These are phyloP conservation scores for Condylura cristata DNA, from an alignment of 2,113 vertebrate genomes.

Conservation along the genomic window DNA sequence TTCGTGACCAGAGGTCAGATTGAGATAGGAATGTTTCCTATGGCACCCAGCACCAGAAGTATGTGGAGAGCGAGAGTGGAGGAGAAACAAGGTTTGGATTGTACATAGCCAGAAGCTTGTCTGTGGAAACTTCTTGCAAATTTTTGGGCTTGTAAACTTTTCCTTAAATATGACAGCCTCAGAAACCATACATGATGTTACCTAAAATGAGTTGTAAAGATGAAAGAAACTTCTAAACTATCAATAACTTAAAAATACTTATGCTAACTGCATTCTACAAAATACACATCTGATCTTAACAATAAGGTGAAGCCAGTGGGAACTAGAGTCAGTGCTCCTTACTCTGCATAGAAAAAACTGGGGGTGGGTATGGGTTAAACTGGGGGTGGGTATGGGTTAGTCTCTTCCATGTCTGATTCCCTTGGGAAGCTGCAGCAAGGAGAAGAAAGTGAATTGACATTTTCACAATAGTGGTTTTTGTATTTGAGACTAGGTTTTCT, in stretches of 20 bases:
- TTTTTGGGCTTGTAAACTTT: background rate
- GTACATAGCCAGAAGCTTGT: background rate
- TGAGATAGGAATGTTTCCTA: background rate
- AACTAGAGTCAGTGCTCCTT: background rate
- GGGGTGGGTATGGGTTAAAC: no score
- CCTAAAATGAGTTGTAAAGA: background rate
- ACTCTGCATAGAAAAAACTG: background rate
- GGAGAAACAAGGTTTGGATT: background rate
- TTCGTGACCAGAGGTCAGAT: background rate
- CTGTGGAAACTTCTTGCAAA: background rate
- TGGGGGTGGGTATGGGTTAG: background rate
- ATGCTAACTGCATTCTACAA: background rate
- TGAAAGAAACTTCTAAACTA: background rate
- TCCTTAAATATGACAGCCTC: background rate
- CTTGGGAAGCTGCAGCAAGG: background rate
- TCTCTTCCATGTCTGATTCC: background rate
- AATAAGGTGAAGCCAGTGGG: background rate
- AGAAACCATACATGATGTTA: background rate
- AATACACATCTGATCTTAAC: background rate
- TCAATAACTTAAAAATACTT: slow-evolving; percentile 24
- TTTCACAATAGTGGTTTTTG: background rate
- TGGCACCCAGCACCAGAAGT: background rate
- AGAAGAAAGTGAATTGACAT: background rate
- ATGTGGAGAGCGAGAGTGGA: background rate
- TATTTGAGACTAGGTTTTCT: background rate